Evolutionary conservation across 2,888 invertebrate genomes (phyloP).

Genomic region (Diogma glabrata): DNA sequence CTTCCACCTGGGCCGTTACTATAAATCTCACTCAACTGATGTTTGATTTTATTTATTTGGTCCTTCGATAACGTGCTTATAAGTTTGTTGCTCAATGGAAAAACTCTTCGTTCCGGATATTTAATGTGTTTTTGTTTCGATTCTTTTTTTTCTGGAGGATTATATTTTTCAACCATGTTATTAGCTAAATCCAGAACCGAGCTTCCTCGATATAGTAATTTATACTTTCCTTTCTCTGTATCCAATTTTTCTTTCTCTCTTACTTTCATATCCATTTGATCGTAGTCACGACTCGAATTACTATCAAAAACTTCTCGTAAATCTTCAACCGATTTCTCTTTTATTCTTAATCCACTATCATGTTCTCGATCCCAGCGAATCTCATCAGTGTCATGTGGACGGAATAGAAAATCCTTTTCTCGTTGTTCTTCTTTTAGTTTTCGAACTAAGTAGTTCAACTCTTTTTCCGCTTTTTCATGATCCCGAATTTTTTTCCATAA

Average conservation of each 20-base stretch:
- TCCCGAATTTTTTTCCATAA: slow-evolving; percentile 71
- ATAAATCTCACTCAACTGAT: slow-evolving; percentile 71
- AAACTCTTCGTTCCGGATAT: slow-evolving; percentile 34
- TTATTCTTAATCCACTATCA: slow-evolving; percentile 65
- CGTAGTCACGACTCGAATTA: slow-evolving; percentile 43
- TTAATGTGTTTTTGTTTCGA: too few relatives aligned
- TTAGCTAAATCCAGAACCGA: slow-evolving; percentile 71
- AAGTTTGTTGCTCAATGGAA: slow-evolving; percentile 60
- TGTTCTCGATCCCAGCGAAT: slow-evolving; percentile 64
- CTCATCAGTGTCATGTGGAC: slow-evolving; percentile 59
- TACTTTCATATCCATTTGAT: slow-evolving; percentile 39
- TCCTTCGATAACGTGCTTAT: slow-evolving; percentile 78
- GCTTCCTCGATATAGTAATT: slow-evolving; percentile 72
- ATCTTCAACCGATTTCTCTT: slow-evolving; percentile 81
- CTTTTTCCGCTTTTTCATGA: slow-evolving; percentile 71
- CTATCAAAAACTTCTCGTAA: slow-evolving; percentile 65
- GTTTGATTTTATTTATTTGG: slow-evolving; percentile 67
- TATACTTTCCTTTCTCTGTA: slow-evolving; percentile 55
- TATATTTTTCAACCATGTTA: slow-evolving; percentile 51
- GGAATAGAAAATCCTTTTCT: slow-evolving; percentile 73
- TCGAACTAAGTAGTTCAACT: slow-evolving; percentile 61
- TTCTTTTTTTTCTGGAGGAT: slow-evolving; percentile 30
- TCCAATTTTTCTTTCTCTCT: slow-evolving; percentile 35
- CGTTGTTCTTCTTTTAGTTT: slow-evolving; percentile 68
- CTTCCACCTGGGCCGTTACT: slow-evolving; percentile 38